These are phyloP conservation scores for Lymantria dispar DNA, from an alignment of 2,888 invertebrate genomes.

Conservation along the genomic window DNA sequence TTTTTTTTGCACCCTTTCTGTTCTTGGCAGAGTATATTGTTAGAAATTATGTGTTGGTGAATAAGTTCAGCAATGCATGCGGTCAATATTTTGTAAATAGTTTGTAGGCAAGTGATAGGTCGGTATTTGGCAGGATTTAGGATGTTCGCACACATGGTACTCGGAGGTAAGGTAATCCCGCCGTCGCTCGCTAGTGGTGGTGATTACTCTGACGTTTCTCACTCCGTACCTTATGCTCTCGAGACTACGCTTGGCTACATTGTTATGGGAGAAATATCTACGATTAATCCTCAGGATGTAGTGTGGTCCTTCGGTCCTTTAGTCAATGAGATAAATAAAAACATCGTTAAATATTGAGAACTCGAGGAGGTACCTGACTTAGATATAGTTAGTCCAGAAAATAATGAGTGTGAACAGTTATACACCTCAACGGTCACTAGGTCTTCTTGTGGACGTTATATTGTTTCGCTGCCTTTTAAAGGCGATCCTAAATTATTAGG, in stretches of 20 bases:
- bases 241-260: background rate
- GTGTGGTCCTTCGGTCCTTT: background rate
- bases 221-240: background rate
- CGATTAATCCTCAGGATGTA: background rate
- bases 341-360: background rate
- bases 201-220: background rate
- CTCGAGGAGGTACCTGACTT: background rate
- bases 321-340: background rate
- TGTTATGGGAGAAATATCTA: background rate
- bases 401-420: background rate
- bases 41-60: no score
- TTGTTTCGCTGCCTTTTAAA: constrained; percentile 1
- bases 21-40: no score
- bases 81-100: no score
- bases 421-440: background rate
- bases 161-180: background rate
- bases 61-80: no score
- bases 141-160: background rate
- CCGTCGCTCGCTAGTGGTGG: background rate
- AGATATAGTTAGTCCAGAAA: background rate
- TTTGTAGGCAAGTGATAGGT: no score
- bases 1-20: no score
- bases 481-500: background rate
- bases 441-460: background rate
- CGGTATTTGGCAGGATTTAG: no score